Base-by-base conservation (phyloP, 2,113 vertebrate species). In the Phylloscopus whistleri region DNA sequence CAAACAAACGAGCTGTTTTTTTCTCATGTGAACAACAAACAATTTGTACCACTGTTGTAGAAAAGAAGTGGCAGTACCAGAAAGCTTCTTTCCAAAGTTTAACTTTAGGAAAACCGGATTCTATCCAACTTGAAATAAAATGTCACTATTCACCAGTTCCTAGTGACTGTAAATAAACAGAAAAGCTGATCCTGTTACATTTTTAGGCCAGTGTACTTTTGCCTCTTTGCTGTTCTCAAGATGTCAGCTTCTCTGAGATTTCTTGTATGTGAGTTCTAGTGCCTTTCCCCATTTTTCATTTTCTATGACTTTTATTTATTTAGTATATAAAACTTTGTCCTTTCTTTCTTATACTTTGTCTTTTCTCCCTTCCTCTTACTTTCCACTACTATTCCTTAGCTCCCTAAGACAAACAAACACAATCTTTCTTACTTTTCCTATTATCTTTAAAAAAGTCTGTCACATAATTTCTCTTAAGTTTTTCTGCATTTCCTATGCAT, bases 11-110 rank as follows among this genome's bases (percentile, higher is more conserved):
- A 92, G 75, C 62, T 16, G n/a, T 53, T 80, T 90, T 90, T 77
- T 93, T 62, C 86, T 90, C 46, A 55, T 58, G 82, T 92, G 68
- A 92, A 74, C 56, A 95, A 51, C 67, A 94, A 95, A 74, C n/a
- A 83, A 75, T 44, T 88, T 56, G 11, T 62, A 63, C 51, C 78
- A 67, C 30, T 92, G 9, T 31, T 69, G 64, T 16, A 81, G 56
- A 81, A 77, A 84, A 80, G 51, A 80, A 93, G 64, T 33, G 46
- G 55, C 63, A 93, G 60, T 59, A 94, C 30, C 37, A 94, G 68
- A 72, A 75, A 70, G 37, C 24, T 52, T 58, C 20, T 80, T 91
- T 70, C 39, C 56, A 16, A 46, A 37, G 55, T 63, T 90, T 81
- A 81, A 37, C 26, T 74, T 70, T 13, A 88, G 48, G 31, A 92